These are phyloP conservation scores for Rotaria magnacalcarata DNA, from an alignment of 2,888 invertebrate genomes.

Conservation along the genomic window DNA sequence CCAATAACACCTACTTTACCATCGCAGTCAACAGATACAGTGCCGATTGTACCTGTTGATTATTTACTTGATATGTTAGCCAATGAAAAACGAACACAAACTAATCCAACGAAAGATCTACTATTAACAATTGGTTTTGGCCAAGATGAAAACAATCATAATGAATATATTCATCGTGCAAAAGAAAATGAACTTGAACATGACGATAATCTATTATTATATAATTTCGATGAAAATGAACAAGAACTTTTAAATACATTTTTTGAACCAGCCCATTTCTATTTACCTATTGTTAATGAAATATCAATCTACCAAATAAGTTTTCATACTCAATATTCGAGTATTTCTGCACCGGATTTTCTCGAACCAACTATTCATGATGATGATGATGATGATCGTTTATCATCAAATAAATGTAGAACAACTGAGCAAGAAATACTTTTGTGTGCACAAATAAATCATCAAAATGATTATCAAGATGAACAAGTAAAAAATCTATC, in stretches of 20 bases:
- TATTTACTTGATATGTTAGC: background rate
- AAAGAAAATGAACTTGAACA: conserved; percentile 6
- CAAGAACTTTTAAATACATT: background rate
- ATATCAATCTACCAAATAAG: background rate
- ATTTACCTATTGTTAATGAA: background rate
- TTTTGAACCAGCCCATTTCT: conserved; percentile 10
- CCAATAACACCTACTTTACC: background rate
- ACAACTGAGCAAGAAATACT: background rate
- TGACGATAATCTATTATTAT: background rate
- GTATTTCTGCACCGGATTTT: background rate
- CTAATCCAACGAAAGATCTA: background rate
- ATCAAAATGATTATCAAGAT: background rate
- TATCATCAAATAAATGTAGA: background rate
- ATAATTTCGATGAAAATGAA: conserved; percentile 1
- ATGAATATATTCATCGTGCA: background rate
- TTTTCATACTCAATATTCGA: background rate
- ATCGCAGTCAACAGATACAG: background rate
- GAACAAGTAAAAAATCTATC: background rate
- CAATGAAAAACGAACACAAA: background rate
- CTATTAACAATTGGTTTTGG: background rate
- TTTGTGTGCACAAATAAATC: background rate
- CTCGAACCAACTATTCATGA: background rate
- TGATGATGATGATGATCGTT: background rate
- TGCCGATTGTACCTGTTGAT: background rate
- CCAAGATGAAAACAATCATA: background rate